These are phyloP conservation scores for Ovis aries DNA, from an alignment of 2,113 vertebrate genomes.

Conservation along the genomic window DNA sequence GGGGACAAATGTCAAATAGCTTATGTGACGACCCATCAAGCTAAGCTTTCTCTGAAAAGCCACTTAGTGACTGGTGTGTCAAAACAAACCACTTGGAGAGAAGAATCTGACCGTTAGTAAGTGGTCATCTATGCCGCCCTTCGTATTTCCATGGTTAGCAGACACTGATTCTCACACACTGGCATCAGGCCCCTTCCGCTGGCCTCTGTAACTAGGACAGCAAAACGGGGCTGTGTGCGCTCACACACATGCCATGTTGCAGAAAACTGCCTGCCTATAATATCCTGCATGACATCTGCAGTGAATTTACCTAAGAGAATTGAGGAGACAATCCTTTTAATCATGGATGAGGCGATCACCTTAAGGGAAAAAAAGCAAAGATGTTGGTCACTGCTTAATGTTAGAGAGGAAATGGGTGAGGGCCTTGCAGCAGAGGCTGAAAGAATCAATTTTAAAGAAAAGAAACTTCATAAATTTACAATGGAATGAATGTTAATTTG, in stretches of 20 bases:
- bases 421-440: neutral
- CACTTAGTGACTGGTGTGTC: constrained; percentile 71
- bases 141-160: constrained; percentile 69
- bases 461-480: constrained; percentile 15
- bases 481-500: neutral
- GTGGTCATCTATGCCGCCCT: constrained; percentile 71
- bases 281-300: constrained; percentile 42
- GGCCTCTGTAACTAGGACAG: neutral
- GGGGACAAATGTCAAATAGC: constrained; percentile 93
- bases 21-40: constrained; percentile 88
- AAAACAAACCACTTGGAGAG: constrained; percentile 67
- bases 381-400: neutral
- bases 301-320: neutral
- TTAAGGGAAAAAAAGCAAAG: neutral
- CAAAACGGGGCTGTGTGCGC: neutral
- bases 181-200: neutral
- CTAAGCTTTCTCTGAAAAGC: constrained; percentile 75
- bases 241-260: neutral
- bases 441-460: neutral
- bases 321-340: neutral
- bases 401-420: neutral
- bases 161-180: constrained; percentile 51
- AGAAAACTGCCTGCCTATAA: constrained; percentile 36
- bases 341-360: neutral
- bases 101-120: constrained; percentile 79